Conservation (phyloP, 2,888 invertebrate species). For the Beris chalybata region DNA sequence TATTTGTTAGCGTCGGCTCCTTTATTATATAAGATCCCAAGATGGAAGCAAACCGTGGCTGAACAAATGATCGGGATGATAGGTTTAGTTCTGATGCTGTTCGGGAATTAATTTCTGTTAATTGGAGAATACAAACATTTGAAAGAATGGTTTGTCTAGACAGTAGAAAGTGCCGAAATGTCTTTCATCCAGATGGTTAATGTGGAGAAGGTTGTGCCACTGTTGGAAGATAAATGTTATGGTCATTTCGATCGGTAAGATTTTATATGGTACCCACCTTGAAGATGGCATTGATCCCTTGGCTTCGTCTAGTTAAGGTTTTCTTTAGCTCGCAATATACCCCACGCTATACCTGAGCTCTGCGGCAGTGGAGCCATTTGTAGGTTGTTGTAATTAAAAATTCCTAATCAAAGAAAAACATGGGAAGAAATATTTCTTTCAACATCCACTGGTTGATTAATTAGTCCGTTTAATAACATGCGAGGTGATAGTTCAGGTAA, state of each 20-base stretch:
- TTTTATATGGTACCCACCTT: too few relatives aligned
- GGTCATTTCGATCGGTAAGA: neutral
- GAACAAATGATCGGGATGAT: slow-evolving; percentile 14
- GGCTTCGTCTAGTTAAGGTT: too few relatives aligned
- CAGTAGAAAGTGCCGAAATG: slow-evolving; percentile 26
- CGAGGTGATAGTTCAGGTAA: too few relatives aligned
- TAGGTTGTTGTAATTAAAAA: too few relatives aligned
- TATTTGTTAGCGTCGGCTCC: slow-evolving; percentile 30
- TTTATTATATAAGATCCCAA: slow-evolving; percentile 8
- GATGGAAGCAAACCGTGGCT: neutral
- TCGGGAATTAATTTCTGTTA: slow-evolving; percentile 28
- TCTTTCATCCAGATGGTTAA: slow-evolving; percentile 27
- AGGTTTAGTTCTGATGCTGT: slow-evolving; percentile 11
- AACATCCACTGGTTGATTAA: too few relatives aligned
- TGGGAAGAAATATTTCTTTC: too few relatives aligned
- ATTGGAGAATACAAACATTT: slow-evolving; percentile 32
- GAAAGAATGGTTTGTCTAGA: slow-evolving; percentile 28
- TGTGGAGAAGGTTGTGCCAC: neutral
- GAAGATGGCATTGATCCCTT: too few relatives aligned
- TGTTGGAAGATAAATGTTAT: slow-evolving; percentile 25
- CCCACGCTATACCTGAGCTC: too few relatives aligned
- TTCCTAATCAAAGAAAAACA: too few relatives aligned
- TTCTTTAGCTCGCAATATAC: too few relatives aligned
- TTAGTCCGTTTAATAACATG: too few relatives aligned
- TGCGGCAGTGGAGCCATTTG: too few relatives aligned